Conservation (phyloP, 2,888 invertebrate genomes). For the Brachylomia viminalis region DNA sequence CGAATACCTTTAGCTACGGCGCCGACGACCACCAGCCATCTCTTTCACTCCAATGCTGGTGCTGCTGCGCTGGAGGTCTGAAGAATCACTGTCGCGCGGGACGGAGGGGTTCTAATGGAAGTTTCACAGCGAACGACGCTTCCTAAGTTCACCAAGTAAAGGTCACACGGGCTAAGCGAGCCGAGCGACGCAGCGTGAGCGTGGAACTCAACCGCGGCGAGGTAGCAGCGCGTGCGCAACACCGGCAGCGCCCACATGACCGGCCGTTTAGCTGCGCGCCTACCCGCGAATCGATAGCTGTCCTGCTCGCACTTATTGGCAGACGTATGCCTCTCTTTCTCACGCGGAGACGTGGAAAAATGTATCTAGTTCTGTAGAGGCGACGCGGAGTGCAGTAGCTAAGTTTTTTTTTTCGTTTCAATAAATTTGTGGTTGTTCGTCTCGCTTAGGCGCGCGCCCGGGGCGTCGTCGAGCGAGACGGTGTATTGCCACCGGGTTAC, state of each 20-base stretch:
- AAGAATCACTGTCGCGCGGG: constrained; percentile 80
- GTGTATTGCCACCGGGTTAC: constrained; percentile 89
- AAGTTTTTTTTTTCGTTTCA: constrained; percentile 88
- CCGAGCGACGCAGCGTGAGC: constrained; percentile 87
- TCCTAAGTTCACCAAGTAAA: constrained; percentile 90
- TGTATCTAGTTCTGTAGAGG: constrained; percentile 90
- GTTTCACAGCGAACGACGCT: constrained; percentile 89
- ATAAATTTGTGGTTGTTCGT: constrained; percentile 90
- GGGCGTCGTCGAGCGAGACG: constrained; percentile 86
- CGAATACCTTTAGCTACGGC: constrained; percentile 89
- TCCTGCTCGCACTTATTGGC: constrained; percentile 77
- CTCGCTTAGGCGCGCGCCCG: constrained; percentile 88
- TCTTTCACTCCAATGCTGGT: constrained; percentile 85
- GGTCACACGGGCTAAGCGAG: constrained; percentile 89
- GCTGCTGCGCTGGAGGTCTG: constrained; percentile 81
- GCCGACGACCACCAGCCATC: constrained; percentile 85
- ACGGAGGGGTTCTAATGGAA: constrained; percentile 87
- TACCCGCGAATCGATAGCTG: constrained; percentile 72
- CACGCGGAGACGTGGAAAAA: constrained; percentile 87
- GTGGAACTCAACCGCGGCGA: constrained; percentile 87
- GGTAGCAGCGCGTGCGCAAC: constrained; percentile 89
- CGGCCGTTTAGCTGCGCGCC: constrained; percentile 85
- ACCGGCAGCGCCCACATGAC: constrained; percentile 90
- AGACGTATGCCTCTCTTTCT: constrained; percentile 73
- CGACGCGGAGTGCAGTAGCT: constrained; percentile 90